These are phyloP conservation scores for Clitarchus hookeri DNA, from an alignment of 2,888 invertebrate species.

Conservation along the genomic window DNA sequence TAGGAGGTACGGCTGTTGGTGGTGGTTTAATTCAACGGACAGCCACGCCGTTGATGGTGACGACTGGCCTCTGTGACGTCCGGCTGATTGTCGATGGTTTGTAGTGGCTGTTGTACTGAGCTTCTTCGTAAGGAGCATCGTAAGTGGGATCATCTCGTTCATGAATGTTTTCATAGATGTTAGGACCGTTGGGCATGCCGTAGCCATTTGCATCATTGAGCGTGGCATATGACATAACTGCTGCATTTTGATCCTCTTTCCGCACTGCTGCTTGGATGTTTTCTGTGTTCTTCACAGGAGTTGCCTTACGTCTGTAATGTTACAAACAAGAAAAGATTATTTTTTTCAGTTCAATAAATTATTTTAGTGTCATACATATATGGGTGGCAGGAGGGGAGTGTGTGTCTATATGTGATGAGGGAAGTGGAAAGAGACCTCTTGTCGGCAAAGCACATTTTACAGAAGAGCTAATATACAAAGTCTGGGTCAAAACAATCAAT, in stretches of 20 bases:
- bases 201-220: slow-evolving; percentile 68
- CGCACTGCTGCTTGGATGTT: slow-evolving; percentile 85
- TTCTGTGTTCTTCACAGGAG: slow-evolving; percentile 86
- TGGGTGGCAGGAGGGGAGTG: too few relatives aligned
- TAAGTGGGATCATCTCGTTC: slow-evolving; percentile 68
- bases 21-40: slow-evolving; percentile 66
- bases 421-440: too few relatives aligned
- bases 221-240: slow-evolving; percentile 87
- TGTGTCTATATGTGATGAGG: too few relatives aligned
- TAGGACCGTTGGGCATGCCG: slow-evolving; percentile 54
- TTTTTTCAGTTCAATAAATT: neutral
- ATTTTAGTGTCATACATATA: too few relatives aligned
- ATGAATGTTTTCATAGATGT: slow-evolving; percentile 66
- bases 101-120: slow-evolving; percentile 60
- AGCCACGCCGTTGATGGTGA: slow-evolving; percentile 88
- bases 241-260: slow-evolving; percentile 84
- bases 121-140: slow-evolving; percentile 76
- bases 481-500: too few relatives aligned
- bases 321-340: slow-evolving; percentile 29
- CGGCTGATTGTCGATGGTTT: slow-evolving; percentile 68
- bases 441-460: too few relatives aligned
- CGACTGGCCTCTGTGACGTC: slow-evolving; percentile 59
- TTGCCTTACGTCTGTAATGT: slow-evolving; percentile 73
- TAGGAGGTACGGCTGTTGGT: neutral
- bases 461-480: too few relatives aligned